Base-by-base conservation (phyloP, 2,797 vertebrate genomes). In the Hapalemur alaotrensis region DNA sequence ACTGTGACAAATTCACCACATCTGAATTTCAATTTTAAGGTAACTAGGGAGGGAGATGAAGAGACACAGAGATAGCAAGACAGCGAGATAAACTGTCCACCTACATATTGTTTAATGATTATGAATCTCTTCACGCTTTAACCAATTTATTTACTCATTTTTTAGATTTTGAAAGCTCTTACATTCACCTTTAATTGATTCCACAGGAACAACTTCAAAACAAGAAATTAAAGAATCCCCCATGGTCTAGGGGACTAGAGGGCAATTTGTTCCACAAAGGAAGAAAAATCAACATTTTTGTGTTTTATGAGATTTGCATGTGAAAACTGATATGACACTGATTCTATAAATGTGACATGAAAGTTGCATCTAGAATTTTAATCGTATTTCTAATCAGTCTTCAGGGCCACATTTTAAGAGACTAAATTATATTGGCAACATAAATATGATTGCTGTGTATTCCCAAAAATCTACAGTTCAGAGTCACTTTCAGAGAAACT, bases 191-290 rank as follows among this genome's bases (percentile, higher is more conserved):
- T 93, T 97, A 97, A 96, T 96, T 98, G 94, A 97, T 88, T 98
- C 98, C 96, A 98, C 97, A 97, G 54, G 63, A 91, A 94, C 52
- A 95, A 98, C 97, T 98, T 97, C 90, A 95, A 98, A 98, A 97
- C 82, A 50, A 97, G 70, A 97, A 97, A 75, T 86, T 97, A 95
- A 94, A 97, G 52, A 93, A 73, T 97, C 73, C 89, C 86, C 81
- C 54, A 91, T 43, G 75, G 89, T 87, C 96, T 91, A 95, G 50
- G 65, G 67, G 46, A 93, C 82, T 84, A 76, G 86, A 92, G 57
- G 92, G 91, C 86, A 95, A 97, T 95, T 95, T 78, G 81, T 89
- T 97, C 70, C 50, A 97, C 23, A 90, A 97, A 89, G 57, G 41
- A 97, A 97, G 11, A 46, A 9, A 96, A 70, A 96, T 88, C 89